These are phyloP conservation scores for Triplophysa dalaica DNA, from an alignment of 2,113 vertebrate species.

Conservation along the genomic window DNA sequence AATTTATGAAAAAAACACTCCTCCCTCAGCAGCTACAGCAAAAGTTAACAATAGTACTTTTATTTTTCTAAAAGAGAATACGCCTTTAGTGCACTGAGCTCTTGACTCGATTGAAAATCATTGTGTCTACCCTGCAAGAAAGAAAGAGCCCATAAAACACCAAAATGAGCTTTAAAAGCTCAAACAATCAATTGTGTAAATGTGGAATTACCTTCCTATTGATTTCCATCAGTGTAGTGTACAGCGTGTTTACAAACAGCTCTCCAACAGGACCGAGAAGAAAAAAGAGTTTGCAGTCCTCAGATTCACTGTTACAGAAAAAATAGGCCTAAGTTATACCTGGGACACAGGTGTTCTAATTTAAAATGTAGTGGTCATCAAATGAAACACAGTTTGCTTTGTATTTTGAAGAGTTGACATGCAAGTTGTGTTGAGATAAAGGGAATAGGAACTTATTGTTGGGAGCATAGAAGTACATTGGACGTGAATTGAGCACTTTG, in stretches of 20 bases:
- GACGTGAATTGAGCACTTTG: too few relatives aligned
- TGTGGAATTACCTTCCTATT: constrained; percentile 41
- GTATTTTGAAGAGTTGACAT: too few relatives aligned
- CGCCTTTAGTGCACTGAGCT: neutral
- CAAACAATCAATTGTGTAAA: constrained; percentile 46
- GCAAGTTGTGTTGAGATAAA: too few relatives aligned
- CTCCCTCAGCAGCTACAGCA: neutral
- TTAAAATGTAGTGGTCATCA: neutral
- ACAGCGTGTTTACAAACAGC: neutral
- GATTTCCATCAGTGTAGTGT: constrained; percentile 20
- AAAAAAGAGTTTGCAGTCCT: neutral
- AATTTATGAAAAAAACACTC: neutral
- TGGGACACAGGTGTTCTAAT: neutral
- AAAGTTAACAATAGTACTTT: constrained; percentile 6
- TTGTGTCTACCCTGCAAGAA: constrained; percentile 28
- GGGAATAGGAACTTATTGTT: too few relatives aligned
- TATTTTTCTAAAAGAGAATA: constrained; percentile 32
- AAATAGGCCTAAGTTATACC: neutral
- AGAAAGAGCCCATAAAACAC: constrained; percentile 37
- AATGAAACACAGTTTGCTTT: neutral
- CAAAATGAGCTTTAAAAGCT: constrained; percentile 33
- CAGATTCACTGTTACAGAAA: neutral
- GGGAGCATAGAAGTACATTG: too few relatives aligned
- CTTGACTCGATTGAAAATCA: constrained; percentile 46
- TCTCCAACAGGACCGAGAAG: neutral